phyloP scores from a whole-genome alignment of 2,888 invertebrate genomes.

The Eulithis prunata region DNA sequence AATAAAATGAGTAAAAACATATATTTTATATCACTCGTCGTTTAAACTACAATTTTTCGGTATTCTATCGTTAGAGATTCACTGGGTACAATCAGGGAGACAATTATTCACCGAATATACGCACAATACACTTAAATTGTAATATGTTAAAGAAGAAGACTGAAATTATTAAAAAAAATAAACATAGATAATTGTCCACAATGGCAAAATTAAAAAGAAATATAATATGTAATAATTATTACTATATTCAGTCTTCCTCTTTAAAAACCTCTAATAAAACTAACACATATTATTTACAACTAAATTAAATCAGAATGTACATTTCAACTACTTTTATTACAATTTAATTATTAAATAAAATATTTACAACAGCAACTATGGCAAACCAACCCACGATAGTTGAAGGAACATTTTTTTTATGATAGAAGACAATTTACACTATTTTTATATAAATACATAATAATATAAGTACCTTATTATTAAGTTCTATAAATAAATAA shows the following conservation, averaged over 20 bases:
- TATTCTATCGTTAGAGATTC: constrained; percentile 42
- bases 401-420: constrained; percentile 56
- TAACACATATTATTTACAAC: constrained; percentile 61
- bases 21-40: constrained; percentile 81
- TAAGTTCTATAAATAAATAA: constrained; percentile 67
- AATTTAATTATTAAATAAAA: constrained; percentile 31
- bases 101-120: constrained; percentile 58
- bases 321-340: constrained; percentile 44
- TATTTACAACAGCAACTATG: constrained; percentile 60
- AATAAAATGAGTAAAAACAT: constrained; percentile 81
- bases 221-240: constrained; percentile 12
- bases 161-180: constrained; percentile 20
- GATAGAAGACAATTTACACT: constrained; percentile 53
- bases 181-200: constrained; percentile 3
- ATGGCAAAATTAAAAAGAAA: not conserved
- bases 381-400: constrained; percentile 52
- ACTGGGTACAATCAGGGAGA: constrained; percentile 56
- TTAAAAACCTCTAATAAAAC: constrained; percentile 48
- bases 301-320: constrained; percentile 48
- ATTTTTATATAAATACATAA: constrained; percentile 37
- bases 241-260: constrained; percentile 36
- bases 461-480: constrained; percentile 45
- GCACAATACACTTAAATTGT: constrained; percentile 61
- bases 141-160: constrained; percentile 32
- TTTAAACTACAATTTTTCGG: constrained; percentile 65